A percentile compares a stretch with the other conserved stretches of the same genome.
Evolutionary conservation across 2,113 vertebrate genomes (phyloP).

Genomic region (Gasterosteus aculeatus): DNA sequence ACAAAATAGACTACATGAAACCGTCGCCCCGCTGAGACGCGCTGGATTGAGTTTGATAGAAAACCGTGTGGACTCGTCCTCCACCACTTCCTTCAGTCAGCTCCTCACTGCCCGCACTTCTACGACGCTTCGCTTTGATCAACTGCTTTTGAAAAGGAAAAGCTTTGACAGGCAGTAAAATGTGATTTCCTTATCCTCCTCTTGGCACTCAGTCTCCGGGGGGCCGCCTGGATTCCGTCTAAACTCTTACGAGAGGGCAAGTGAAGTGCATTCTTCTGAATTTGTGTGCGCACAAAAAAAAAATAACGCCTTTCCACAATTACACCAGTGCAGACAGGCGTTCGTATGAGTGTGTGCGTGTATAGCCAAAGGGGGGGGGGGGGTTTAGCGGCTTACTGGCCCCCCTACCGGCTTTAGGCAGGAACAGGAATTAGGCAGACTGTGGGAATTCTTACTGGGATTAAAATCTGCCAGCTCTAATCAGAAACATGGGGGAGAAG

Average conservation of each 20-base stretch:
- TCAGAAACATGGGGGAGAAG: conserved; percentile 42
- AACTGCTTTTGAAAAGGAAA: conserved; percentile 8
- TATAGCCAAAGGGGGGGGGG: conserved; percentile 26
- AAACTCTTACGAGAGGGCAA: conserved; percentile 14
- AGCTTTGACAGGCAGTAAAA: conserved; percentile 30
- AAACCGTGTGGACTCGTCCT: not conserved
- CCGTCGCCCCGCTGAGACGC: not conserved
- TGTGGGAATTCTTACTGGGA: conserved; percentile 76
- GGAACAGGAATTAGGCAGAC: conserved; percentile 68
- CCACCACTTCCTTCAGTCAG: not conserved
- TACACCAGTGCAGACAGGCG: conserved; percentile 2
- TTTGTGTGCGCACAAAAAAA: not conserved
- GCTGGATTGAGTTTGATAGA: not conserved
- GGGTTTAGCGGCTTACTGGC: conserved; percentile 67
- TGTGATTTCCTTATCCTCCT: conserved; percentile 1
- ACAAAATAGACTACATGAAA: conserved; percentile 2
- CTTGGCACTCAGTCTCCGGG: conserved; percentile 15
- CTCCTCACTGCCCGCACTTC: not conserved
- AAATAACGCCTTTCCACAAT: not conserved
- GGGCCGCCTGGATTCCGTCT: conserved; percentile 7
- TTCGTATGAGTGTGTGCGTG: conserved; percentile 31
- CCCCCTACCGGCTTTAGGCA: conserved; percentile 66
- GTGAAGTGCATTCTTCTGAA: conserved; percentile 16
- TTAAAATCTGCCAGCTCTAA: conserved; percentile 68
- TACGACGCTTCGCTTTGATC: not conserved